phyloP scores from a whole-genome alignment of 2,888 invertebrate genomes.

The Boloria selene region DNA sequence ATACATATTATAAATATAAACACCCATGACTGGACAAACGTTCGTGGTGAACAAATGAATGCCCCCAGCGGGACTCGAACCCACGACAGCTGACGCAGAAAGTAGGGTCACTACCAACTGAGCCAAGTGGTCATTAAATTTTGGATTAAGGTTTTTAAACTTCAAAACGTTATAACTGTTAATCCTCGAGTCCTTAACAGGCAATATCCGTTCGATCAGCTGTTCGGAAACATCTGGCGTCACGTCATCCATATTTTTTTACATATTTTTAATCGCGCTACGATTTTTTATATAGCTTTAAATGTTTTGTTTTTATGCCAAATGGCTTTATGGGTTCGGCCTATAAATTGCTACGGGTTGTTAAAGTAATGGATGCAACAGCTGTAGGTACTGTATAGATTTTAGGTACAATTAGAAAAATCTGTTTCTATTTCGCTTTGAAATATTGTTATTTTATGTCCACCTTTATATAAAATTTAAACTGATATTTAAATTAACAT shows the following conservation, averaged over 20 bases:
- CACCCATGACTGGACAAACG: too few relatives aligned
- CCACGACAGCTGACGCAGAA: too few relatives aligned
- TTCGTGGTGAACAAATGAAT: too few relatives aligned
- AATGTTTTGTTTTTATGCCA: constrained; percentile 36
- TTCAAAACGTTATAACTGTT: constrained; percentile 52
- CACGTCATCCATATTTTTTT: constrained; percentile 57
- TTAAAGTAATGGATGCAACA: constrained; percentile 34
- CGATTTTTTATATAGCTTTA: constrained; percentile 55
- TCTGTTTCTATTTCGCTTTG: constrained; percentile 6
- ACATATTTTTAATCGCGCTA: constrained; percentile 46
- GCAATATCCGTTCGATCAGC: constrained; percentile 81
- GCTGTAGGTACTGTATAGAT: constrained; percentile 29
- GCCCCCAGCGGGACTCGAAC: too few relatives aligned
- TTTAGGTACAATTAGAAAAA: constrained; percentile 21
- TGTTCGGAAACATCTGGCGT: constrained; percentile 79
- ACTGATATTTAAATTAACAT: too few relatives aligned
- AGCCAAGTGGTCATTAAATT: too few relatives aligned
- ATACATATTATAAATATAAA: too few relatives aligned
- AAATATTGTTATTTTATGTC: constrained; percentile 1
- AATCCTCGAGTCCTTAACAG: constrained; percentile 59
- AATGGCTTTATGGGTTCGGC: constrained; percentile 32
- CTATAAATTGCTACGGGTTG: constrained; percentile 21
- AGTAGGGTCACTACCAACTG: too few relatives aligned
- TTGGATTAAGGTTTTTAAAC: constrained; percentile 31
- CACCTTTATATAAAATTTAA: too few relatives aligned